Percentiles rank a stretch among this genome's conserved stretches.
Conservation (phyloP, 2,888 invertebrate species). For the Heliconius sara region DNA sequence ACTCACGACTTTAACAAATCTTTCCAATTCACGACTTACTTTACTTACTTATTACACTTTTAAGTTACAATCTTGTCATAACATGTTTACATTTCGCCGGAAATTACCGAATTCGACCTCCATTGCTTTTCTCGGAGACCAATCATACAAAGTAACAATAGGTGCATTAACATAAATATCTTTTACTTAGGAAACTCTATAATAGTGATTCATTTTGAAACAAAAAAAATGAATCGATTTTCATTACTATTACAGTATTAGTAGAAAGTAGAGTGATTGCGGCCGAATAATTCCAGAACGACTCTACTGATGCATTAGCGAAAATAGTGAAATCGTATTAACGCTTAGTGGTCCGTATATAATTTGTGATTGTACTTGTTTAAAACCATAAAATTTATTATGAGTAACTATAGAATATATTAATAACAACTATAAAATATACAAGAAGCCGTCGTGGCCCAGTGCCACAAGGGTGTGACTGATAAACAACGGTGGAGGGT, state of each 20-base stretch:
- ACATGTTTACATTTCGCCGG: slow-evolving; percentile 19
- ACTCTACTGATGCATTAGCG: slow-evolving; percentile 52
- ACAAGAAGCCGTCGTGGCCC: too few species aligned
- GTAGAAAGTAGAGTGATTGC: slow-evolving; percentile 62
- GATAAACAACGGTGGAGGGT: too few species aligned
- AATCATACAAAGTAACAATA: slow-evolving; percentile 63
- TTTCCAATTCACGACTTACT: not conserved
- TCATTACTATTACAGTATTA: slow-evolving; percentile 63
- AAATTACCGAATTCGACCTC: slow-evolving; percentile 35
- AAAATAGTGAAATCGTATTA: slow-evolving; percentile 53
- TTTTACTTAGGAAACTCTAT: slow-evolving; percentile 66
- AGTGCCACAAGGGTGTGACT: too few species aligned
- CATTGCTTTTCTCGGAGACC: slow-evolving; percentile 20
- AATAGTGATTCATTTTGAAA: not conserved
- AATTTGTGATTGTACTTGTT: slow-evolving; percentile 22
- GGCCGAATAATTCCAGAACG: slow-evolving; percentile 52
- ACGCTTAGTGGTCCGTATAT: slow-evolving; percentile 30
- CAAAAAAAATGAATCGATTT: slow-evolving; percentile 33
- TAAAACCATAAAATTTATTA: not conserved
- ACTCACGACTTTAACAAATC: not conserved
- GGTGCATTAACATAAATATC: slow-evolving; percentile 69
- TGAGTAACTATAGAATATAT: too few species aligned
- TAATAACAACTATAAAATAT: too few species aligned
- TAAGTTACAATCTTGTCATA: slow-evolving; percentile 27
- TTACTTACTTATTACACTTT: not conserved